Conservation (phyloP, 2,113 vertebrate genomes). For the Campylomormyrus numenius region DNA sequence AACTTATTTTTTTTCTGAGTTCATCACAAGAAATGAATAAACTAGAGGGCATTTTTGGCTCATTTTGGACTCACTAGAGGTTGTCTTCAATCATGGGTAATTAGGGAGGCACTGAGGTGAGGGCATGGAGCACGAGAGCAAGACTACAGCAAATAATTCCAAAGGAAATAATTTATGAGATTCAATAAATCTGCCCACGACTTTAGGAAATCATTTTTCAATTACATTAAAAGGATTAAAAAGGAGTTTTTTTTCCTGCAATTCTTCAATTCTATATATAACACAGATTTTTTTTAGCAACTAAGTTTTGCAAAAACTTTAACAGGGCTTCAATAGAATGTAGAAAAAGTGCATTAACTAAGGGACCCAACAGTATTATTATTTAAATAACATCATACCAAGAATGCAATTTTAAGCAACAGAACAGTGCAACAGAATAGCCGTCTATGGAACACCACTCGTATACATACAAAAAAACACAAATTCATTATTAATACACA, state of each 20-base stretch:
- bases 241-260: background rate
- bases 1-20: background rate
- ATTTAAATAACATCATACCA: background rate
- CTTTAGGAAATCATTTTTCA: conserved; percentile 3
- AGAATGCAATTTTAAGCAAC: background rate
- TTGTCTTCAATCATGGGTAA: conserved; percentile 4
- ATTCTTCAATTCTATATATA: conserved; percentile 3
- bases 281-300: conserved; percentile 1
- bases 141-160: background rate
- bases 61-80: background rate
- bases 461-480: background rate
- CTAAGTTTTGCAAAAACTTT: background rate
- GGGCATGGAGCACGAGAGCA: background rate
- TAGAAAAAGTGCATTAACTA: background rate
- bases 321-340: background rate
- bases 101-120: background rate
- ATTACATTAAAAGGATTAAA: conserved; percentile 7
- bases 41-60: background rate
- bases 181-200: conserved; percentile 6
- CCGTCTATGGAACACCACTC: background rate
- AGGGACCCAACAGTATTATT: background rate
- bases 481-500: background rate
- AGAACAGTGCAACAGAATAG: background rate
- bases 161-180: background rate
- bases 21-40: background rate